phyloP scores from a whole-genome alignment of 2,888 invertebrate genomes.

The Parasteatoda lunata region DNA sequence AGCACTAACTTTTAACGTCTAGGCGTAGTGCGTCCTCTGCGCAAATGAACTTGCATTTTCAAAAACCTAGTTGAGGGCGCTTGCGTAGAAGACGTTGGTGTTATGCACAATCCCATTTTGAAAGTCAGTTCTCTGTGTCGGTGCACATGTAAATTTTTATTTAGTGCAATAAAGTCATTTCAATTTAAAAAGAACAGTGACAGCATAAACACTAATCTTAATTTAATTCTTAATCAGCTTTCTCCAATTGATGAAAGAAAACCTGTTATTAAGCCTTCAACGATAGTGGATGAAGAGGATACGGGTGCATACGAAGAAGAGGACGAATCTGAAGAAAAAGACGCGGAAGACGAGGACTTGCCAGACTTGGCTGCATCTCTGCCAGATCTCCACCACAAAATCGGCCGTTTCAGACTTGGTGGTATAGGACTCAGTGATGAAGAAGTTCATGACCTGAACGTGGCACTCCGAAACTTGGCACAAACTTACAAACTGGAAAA shows the following conservation, averaged over 20 bases:
- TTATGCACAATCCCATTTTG: too few species aligned
- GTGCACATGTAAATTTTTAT: too few species aligned
- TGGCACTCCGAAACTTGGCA: slow-evolving; percentile 29
- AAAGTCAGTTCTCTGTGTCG: too few species aligned
- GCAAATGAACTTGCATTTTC: too few species aligned
- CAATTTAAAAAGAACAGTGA: too few species aligned
- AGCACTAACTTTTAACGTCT: too few species aligned
- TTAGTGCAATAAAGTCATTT: too few species aligned
- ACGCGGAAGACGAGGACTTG: neutral
- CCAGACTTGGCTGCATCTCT: neutral
- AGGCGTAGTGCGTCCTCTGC: too few species aligned
- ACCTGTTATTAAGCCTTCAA: neutral
- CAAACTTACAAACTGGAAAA: slow-evolving; percentile 5
- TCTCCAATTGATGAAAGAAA: neutral
- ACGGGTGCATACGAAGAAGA: neutral
- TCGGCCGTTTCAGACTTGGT: slow-evolving; percentile 25
- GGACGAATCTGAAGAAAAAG: neutral
- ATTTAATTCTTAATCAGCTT: too few species aligned
- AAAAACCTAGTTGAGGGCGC: too few species aligned
- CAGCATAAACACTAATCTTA: too few species aligned
- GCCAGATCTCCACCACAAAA: slow-evolving; percentile 18
- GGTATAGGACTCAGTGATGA: slow-evolving; percentile 25
- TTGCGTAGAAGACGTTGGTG: too few species aligned
- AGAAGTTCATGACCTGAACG: slow-evolving; percentile 28
- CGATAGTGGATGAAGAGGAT: neutral